phyloP scores from a whole-genome alignment of 2,797 vertebrate genomes.

The Cottoperca gobio region DNA sequence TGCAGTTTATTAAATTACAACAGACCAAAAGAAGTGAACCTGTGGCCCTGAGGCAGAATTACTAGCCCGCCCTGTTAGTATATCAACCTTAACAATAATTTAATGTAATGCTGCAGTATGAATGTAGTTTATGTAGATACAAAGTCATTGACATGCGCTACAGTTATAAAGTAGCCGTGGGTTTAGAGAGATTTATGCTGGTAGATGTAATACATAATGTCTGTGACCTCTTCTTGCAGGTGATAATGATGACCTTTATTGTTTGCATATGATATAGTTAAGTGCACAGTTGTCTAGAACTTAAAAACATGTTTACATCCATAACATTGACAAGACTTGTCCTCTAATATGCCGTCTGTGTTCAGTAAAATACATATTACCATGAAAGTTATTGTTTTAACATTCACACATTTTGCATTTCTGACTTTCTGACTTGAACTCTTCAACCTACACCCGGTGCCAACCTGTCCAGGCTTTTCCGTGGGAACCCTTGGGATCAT shows the following conservation, averaged over 20 bases:
- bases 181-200: neutral
- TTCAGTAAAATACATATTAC: neutral
- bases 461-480: neutral
- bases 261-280: neutral
- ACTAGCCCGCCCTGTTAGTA: neutral
- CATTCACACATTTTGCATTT: neutral
- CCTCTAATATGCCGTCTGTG: neutral
- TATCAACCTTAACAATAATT: neutral
- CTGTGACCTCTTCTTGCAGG: neutral
- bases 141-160: neutral
- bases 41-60: neutral
- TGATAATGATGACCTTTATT: neutral
- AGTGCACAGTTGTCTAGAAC: neutral
- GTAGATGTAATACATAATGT: neutral
- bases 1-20: neutral
- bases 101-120: neutral
- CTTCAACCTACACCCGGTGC: constrained; percentile 6
- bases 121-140: neutral
- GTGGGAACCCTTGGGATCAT: constrained; percentile 55
- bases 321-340: neutral
- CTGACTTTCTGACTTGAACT: constrained; percentile 21
- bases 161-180: neutral
- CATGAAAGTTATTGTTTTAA: neutral
- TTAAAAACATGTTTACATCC: neutral
- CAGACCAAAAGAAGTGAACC: neutral